Conservation (phyloP, 2,113 vertebrate genomes). For the Siniperca chuatsi region DNA sequence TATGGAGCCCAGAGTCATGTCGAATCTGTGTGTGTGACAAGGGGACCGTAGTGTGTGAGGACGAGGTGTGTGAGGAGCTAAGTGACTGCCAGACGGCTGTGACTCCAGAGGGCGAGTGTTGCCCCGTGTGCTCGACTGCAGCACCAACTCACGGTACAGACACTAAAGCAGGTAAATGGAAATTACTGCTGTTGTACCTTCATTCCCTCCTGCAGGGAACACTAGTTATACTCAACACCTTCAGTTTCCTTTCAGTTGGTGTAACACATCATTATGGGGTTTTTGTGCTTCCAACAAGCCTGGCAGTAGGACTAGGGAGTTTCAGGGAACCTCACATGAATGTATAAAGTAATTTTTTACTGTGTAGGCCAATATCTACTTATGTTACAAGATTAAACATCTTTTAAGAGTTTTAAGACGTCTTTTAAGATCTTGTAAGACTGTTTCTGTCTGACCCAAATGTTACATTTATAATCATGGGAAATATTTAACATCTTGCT, state of each 20-base stretch:
- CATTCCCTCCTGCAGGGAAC: conserved; percentile 7
- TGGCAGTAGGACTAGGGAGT: background rate
- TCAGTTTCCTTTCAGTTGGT: conserved; percentile 29
- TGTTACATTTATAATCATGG: background rate
- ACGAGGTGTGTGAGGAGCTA: conserved; percentile 63
- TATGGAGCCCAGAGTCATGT: conserved; percentile 59
- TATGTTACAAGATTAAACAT: background rate
- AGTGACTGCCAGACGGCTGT: conserved; percentile 37
- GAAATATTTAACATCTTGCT: too few species aligned
- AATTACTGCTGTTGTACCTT: conserved; percentile 4
- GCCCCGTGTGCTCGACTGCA: conserved; percentile 33
- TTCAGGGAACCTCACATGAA: background rate
- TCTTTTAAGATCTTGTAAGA: background rate
- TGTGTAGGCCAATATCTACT: background rate
- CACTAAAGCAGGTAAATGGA: conserved; percentile 49
- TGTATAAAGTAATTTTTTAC: too few species aligned
- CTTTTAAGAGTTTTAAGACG: background rate
- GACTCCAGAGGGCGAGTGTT: conserved; percentile 56
- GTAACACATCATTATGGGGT: conserved; percentile 21
- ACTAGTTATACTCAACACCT: background rate
- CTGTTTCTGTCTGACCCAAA: background rate
- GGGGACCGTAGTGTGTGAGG: conserved; percentile 57
- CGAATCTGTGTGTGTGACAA: conserved; percentile 52
- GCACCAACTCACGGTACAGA: background rate
- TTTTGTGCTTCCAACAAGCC: background rate